A percentile compares a stretch with the other conserved stretches of the same genome.
Conservation (phyloP, 2,113 vertebrate genomes). For the Malaclemys terrapin region DNA sequence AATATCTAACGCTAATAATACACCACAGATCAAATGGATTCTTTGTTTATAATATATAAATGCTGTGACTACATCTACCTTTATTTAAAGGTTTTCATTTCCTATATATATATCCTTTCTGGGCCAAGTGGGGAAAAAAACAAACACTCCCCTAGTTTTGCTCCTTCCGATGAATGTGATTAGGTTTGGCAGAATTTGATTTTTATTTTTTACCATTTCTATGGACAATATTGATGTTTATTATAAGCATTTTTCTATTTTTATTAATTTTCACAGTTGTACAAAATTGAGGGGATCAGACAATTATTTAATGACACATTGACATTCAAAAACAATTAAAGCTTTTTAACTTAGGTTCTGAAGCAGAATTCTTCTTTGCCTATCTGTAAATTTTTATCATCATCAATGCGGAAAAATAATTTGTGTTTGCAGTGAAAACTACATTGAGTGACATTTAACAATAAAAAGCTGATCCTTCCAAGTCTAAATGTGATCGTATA, state of each 20-base stretch:
- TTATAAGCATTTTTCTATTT: neutral
- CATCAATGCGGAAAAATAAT: neutral
- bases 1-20: neutral
- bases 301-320: neutral
- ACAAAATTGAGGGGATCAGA: neutral
- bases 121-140: too few relatives aligned
- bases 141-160: neutral
- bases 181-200: neutral
- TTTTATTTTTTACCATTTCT: neutral
- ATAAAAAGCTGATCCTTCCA: neutral
- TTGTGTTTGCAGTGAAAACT: neutral
- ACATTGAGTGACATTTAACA: neutral
- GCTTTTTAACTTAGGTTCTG: neutral
- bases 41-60: neutral
- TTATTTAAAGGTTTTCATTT: conserved; percentile 4
- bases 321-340: neutral
- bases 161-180: too few relatives aligned
- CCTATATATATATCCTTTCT: neutral
- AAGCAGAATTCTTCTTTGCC: neutral
- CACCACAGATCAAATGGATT: neutral
- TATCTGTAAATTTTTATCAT: neutral
- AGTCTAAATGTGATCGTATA: neutral
- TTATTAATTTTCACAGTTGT: neutral
- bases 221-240: neutral
- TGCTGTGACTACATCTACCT: neutral